phyloP scores from a whole-genome alignment of 2,797 vertebrate genomes.

The Gadopsis marmoratus region DNA sequence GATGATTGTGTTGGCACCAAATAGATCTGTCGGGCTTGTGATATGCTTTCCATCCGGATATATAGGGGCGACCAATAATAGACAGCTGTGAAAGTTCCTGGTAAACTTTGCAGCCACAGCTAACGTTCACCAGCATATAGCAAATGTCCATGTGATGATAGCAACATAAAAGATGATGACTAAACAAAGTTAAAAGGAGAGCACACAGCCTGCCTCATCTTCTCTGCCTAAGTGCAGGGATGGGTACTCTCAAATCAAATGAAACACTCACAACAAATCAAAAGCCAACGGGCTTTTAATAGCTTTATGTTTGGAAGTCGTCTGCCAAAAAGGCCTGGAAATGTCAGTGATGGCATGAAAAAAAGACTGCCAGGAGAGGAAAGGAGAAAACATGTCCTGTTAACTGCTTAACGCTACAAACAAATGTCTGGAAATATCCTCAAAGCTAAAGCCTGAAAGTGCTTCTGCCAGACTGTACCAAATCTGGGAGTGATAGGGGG shows the following conservation, averaged over 20 bases:
- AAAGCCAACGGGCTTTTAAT: constrained; percentile 64
- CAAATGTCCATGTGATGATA: constrained; percentile 29
- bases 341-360: constrained; percentile 38
- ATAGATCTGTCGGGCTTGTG: not conserved
- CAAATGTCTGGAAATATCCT: constrained; percentile 62
- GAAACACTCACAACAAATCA: too few relatives aligned
- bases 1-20: constrained; percentile 24
- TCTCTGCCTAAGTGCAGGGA: constrained; percentile 41
- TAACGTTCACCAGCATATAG: constrained; percentile 1
- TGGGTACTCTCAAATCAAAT: constrained; percentile 54
- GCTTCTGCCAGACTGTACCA: constrained; percentile 28
- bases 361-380: constrained; percentile 5
- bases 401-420: constrained; percentile 56
- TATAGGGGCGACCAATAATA: not conserved
- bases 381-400: constrained; percentile 31
- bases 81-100: not conserved
- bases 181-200: constrained; percentile 47
- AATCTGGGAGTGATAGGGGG: constrained; percentile 43
- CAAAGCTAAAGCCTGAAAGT: constrained; percentile 67
- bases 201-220: not conserved
- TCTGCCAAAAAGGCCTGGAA: constrained; percentile 35
- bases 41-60: constrained; percentile 1
- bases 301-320: constrained; percentile 45
- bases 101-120: not conserved
- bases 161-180: constrained; percentile 37